Conservation (phyloP, 2,113 vertebrate genomes). For the Tyto alba region DNA sequence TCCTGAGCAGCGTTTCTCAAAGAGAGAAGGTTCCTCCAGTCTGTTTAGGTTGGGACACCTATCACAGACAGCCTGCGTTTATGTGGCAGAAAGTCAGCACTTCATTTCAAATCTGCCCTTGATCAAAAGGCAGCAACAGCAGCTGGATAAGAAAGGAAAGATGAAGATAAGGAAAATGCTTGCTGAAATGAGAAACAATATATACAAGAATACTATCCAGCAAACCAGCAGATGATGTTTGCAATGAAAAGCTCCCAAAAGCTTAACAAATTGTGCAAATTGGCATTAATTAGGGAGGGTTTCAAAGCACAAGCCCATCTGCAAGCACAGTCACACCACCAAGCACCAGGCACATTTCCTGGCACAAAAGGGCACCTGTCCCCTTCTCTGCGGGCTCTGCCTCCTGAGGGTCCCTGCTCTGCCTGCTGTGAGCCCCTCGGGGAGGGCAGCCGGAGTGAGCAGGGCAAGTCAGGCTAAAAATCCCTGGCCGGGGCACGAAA, state of each 20-base stretch:
- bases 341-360: neutral
- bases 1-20: neutral
- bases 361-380: fast-evolving
- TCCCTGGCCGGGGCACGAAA: neutral
- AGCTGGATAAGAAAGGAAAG: neutral
- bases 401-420: neutral
- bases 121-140: neutral
- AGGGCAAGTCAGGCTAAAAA: neutral
- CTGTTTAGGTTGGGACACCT: neutral
- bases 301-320: neutral
- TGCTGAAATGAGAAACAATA: neutral
- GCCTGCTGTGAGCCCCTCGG: neutral
- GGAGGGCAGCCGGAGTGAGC: too few relatives aligned
- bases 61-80: neutral
- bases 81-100: neutral
- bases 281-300: neutral
- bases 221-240: neutral
- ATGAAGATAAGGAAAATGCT: neutral
- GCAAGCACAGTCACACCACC: too few relatives aligned
- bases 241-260: neutral
- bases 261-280: neutral
- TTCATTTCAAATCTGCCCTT: neutral
- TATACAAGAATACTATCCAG: neutral
- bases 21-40: neutral
- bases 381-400: neutral